phyloP scores from a whole-genome alignment of 2,113 vertebrate genomes.

The Fulica atra region DNA sequence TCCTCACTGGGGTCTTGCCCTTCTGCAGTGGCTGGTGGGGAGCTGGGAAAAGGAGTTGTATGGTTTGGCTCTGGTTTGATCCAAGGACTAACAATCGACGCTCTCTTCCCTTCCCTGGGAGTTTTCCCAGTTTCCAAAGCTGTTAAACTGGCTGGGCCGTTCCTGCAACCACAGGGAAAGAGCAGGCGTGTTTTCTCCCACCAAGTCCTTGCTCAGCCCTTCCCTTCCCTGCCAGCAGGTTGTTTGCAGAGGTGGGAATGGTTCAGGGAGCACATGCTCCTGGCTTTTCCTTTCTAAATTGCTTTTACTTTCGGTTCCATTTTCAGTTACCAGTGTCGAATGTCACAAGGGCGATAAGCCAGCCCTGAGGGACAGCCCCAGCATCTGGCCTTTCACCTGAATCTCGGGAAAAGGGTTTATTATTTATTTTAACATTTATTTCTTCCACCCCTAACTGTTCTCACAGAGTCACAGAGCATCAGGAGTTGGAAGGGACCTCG shows the following conservation, averaged over 20 bases:
- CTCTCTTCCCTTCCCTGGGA: background rate
- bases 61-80: background rate
- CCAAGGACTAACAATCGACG: fast-evolving
- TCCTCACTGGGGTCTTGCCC: background rate
- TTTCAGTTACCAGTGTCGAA: background rate
- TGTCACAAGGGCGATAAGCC: fast-evolving
- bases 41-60: background rate
- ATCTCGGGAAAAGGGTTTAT: background rate
- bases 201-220: background rate
- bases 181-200: background rate
- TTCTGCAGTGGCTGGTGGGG: background rate
- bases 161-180: background rate
- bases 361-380: background rate
- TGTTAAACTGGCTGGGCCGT: background rate
- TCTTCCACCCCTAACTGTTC: background rate
- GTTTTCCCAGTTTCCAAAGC: background rate
- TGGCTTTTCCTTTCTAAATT: background rate
- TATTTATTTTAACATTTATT: background rate
- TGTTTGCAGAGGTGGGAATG: background rate
- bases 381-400: background rate
- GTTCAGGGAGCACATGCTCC: fast-evolving
- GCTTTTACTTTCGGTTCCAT: background rate
- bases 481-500: too few relatives aligned
- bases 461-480: too few relatives aligned
- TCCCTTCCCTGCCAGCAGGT: background rate